Evolutionary conservation across 1,140 invertebrate genomes (phyloP), one percentile per base, ranked within the genome.

Genomic region (Marisa cornuarietis): DNA sequence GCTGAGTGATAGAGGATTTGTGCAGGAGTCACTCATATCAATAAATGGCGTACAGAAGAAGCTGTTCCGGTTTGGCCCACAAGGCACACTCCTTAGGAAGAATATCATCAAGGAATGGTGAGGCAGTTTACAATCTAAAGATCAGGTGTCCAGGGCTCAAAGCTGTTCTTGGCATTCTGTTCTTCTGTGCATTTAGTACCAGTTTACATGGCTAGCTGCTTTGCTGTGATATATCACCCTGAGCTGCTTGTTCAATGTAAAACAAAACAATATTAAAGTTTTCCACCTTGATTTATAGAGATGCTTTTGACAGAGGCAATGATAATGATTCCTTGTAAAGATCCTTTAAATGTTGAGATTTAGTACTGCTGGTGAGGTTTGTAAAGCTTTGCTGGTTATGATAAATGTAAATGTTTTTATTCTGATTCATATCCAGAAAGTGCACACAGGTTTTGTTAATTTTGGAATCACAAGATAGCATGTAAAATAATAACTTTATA

Each of bases 21-120:
- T 84, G 51, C 62, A 79, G 31, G 69, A 79, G n/a, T 68, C 16
- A 24, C 52, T 42, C 49, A 24, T 75, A 18, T 74, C n/a, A 13
- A 26, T 75, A 26, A 76, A 73, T 82, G 81, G 81, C 8, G n/a
- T 16, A 0, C 22, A 76, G 10, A 74, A 73, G 42, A 58, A 63
- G 18, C 79, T 76, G 20, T 83, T 80, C 65, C 78, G 66, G 42
- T 86, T 81, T 83, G 86, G 86, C 22, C 82, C 86, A n/a, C 77
- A 80, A 42, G 86, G 86, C 18, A 78, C 81, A 8, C 63, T 83
- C 24, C 76, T 87, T 31, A 81, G 83, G 51, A 80, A 71, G 51
- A 87, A 87, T 72, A 79, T 86, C 18, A 31, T 81, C 24, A 73
- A 82, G 69, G 81, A 83, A 79, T 87, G 86, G 86, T 86, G 71